Conservation (phyloP, 2,797 vertebrate genomes). For the Sebastes hubbsi region DNA sequence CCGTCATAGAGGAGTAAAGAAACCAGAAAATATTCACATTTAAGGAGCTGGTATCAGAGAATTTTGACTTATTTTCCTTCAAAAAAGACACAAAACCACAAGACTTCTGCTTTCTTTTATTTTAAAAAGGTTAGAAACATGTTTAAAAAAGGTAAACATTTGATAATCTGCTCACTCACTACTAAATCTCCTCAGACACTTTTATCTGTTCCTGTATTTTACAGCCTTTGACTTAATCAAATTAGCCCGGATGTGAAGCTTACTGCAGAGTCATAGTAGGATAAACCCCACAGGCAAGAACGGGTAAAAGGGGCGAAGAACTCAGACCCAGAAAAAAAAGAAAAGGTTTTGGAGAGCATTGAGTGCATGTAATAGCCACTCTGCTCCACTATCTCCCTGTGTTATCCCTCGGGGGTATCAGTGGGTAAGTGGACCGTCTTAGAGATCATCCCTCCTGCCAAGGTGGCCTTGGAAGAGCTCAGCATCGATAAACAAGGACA, state of each 20-base stretch:
- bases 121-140: neutral
- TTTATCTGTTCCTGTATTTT: neutral
- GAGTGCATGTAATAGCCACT: constrained; percentile 41
- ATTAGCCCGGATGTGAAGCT: constrained; percentile 15
- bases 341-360: constrained; percentile 17
- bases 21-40: too few species aligned
- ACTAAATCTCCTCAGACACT: neutral
- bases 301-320: constrained; percentile 15
- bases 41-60: too few species aligned
- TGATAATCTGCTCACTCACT: neutral
- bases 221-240: constrained; percentile 12
- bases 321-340: constrained; percentile 1
- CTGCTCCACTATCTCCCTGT: constrained; percentile 13
- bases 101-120: neutral
- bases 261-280: neutral
- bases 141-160: constrained; percentile 27
- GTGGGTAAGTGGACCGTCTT: constrained; percentile 37
- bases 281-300: constrained; percentile 11
- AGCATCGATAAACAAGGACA: constrained; percentile 43
- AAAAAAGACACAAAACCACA: neutral
- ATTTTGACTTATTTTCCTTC: too few species aligned
- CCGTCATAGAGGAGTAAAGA: too few species aligned
- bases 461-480: constrained; percentile 43
- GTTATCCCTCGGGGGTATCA: constrained; percentile 35
- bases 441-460: constrained; percentile 48